Base-by-base conservation (phyloP, 2,113 vertebrate species). In the Microcebus ravelobensis region DNA sequence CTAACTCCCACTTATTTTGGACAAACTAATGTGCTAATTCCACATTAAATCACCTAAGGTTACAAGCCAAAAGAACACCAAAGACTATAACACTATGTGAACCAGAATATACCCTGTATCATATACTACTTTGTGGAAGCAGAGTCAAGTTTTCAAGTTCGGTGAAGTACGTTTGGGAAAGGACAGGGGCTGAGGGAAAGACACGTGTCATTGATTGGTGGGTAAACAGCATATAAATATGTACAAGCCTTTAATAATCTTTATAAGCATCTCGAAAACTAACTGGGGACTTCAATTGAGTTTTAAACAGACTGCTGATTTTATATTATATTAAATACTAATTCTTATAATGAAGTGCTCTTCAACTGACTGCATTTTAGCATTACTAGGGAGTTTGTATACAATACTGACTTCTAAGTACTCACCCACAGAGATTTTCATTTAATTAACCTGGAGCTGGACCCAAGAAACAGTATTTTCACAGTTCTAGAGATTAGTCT, bases 361-460 rank as follows among this genome's bases (percentile, higher is more conserved):
- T 92, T 80, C 76, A 70, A 81, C 23, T 18, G 45, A 81, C 29
- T 81, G 42, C 8, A 70, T 42, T 96, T 70, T 7, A 71, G 45
- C 85, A 81, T 92, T 74, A 73, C 13, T 50, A 85, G 27, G 6
- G 17, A 77, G 8, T 20, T 73, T n/a, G 2, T 57, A 59, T 87
- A 12, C n/a, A 36, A 86, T 67, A 83, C 4, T 83, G 31, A 81
- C n/a, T 81, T 70, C 34, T 52, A 52, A 61, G 23, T 36, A 52
- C 6, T 96, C 34, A 65, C 27, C 13, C 82, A 74, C 31, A 95
- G 82, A 92, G 25, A 84, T 70, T 90, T 94, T 91, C 3, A 77
- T 61, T 92, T 92, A 79, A 70, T 13, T 90, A 17, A 82, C 29
- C 79, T 84, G 34, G 29, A 95, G 10, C 8, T 85, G 31, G 29